Base-by-base conservation (phyloP, 23 tunicate species). In the Diplosoma virens region DNA sequence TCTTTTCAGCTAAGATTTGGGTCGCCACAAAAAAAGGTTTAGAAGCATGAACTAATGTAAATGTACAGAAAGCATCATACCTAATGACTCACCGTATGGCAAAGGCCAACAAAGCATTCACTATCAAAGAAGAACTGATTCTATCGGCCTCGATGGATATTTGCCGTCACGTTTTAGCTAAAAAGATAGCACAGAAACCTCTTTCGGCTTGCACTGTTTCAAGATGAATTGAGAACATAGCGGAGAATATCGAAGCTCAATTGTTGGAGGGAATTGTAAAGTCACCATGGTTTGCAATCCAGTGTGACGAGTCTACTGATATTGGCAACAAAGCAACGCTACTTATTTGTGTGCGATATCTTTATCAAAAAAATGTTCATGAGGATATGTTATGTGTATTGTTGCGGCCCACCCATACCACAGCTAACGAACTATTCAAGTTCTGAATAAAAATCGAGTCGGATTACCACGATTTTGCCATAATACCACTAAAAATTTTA, bases 321-420 rank as follows among this genome's bases (percentile, higher is more conserved):
- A 29, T 73, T 73, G 66, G 52, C 35, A 75, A 41, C 46, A 31
- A 58, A 18, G 75, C 82, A 0, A 30, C 25, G 35, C 76, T 83
- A 0, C 70, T 77, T 23, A 82, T 83, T 61, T 83, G 14, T 77
- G 89, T 67, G 27, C 76, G 89, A 35, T 84, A 79, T 52, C 41
- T 63, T n/a, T 53, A 32, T 48, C 25, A 63, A 30, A 21, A 37
- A 26, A 67, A 80, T 26, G 11, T 58, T 33, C 75, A 73, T 55
- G 73, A 82, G 25, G 50, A 83, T 23, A 54, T 83, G 26, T 68
- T 68, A 21, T 83, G 76, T 85, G 72, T 52, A 26, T 29, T 60
- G 2, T 50, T 59, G 47, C 53, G 77, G 58, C 55, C 77, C 66
- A 84, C 36, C 26, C 77, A 77, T 46, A 78, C 89, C 46, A 84